A percentile compares a stretch with the other conserved stretches of the same genome.
These are phyloP conservation scores for Mellilla xanthometata DNA, from an alignment of 2,888 invertebrate species.

Conservation along the genomic window DNA sequence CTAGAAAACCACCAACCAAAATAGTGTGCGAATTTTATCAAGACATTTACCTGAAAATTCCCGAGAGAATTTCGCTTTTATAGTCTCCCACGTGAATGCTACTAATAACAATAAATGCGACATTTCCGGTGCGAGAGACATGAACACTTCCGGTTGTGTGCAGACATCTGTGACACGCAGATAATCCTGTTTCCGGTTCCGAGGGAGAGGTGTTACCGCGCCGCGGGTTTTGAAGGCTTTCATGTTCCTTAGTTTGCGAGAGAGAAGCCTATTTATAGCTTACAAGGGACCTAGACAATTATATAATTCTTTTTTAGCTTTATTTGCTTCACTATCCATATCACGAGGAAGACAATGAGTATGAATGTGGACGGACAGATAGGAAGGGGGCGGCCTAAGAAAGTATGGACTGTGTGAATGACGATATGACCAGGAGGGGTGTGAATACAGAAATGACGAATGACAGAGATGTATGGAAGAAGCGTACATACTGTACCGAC, in stretches of 20 bases:
- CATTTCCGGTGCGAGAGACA: not conserved
- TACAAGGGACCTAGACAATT: too few species aligned
- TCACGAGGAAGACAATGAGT: too few species aligned
- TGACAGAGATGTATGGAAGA: too few species aligned
- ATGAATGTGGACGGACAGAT: too few species aligned
- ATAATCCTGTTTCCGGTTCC: conserved; percentile 9
- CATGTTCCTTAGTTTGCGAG: not conserved
- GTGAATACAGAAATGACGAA: too few species aligned
- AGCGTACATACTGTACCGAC: too few species aligned
- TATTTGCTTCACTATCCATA: too few species aligned
- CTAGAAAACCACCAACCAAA: not conserved
- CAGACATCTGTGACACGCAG: conserved; percentile 14
- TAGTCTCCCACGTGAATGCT: conserved; percentile 13
- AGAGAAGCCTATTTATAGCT: too few species aligned
- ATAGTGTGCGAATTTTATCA: not conserved
- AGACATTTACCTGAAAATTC: conserved; percentile 1
- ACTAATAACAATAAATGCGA: conserved; percentile 21
- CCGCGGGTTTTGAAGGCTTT: conserved; percentile 1
- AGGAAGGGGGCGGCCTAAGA: too few species aligned
- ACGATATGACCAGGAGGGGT: too few species aligned
- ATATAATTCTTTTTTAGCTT: too few species aligned
- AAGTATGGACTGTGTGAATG: too few species aligned
- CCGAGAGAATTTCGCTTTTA: conserved; percentile 8
- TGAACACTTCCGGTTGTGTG: conserved; percentile 11
- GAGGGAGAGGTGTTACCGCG: not conserved